These are phyloP conservation scores for Anthophora plumipes DNA, from an alignment of 2,888 invertebrate genomes.

Conservation along the genomic window DNA sequence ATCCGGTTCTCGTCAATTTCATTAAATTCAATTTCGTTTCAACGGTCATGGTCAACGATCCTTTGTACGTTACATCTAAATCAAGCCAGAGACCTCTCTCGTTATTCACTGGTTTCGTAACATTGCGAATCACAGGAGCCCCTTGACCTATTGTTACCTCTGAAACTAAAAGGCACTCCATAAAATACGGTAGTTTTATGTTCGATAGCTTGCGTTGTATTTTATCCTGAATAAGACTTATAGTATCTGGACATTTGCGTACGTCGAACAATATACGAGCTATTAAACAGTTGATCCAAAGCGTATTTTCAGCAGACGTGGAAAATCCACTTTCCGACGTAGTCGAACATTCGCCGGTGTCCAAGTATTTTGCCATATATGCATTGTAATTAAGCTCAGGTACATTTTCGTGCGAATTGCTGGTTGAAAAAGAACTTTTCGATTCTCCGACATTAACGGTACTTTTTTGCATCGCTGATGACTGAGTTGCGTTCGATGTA, in stretches of 20 bases:
- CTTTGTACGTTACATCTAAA: conserved; percentile 92
- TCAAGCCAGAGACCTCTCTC: conserved; percentile 95
- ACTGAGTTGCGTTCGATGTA: not conserved
- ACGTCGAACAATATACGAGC: conserved; percentile 94
- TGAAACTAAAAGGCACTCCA: conserved; percentile 92
- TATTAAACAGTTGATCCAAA: conserved; percentile 92
- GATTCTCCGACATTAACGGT: conserved; percentile 73
- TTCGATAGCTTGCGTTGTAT: conserved; percentile 94
- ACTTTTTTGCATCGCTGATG: conserved; percentile 55
- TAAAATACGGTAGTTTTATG: conserved; percentile 95
- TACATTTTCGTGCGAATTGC: conserved; percentile 71
- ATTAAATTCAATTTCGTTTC: conserved; percentile 95
- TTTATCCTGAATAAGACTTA: conserved; percentile 89
- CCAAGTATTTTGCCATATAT: conserved; percentile 80
- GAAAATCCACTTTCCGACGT: conserved; percentile 19
- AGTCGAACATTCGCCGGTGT: conserved; percentile 55
- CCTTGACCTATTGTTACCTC: conserved; percentile 90
- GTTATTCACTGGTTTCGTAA: conserved; percentile 89
- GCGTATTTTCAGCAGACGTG: conserved; percentile 83
- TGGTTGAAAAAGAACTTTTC: conserved; percentile 72
- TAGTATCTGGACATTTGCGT: conserved; percentile 90
- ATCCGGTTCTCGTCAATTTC: conserved; percentile 86
- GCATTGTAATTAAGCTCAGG: conserved; percentile 78
- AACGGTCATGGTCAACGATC: conserved; percentile 91
- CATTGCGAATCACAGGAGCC: conserved; percentile 88